Evolutionary conservation across 2,113 vertebrate genomes (phyloP).

Genomic region (Passer montanus): DNA sequence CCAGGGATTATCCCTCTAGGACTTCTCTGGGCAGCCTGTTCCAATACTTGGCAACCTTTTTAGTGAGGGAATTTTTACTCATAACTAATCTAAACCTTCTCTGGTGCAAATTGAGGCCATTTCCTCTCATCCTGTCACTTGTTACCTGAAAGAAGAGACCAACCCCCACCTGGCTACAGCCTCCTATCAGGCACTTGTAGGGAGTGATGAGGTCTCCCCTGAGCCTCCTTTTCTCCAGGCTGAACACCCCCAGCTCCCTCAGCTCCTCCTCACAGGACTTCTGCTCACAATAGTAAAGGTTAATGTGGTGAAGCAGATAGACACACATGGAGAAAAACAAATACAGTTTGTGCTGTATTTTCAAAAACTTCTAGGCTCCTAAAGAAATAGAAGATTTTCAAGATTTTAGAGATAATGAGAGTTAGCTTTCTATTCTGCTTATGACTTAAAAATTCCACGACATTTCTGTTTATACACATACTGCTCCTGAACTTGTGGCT

Average conservation of each 20-base stretch:
- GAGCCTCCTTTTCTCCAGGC: background rate
- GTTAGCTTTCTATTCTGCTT: conserved; percentile 30
- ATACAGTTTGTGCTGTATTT: background rate
- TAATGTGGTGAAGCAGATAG: background rate
- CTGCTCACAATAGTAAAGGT: background rate
- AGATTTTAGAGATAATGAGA: background rate
- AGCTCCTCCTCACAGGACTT: background rate
- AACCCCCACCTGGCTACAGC: background rate
- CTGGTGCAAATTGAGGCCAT: background rate
- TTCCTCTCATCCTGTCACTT: background rate
- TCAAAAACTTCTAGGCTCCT: background rate
- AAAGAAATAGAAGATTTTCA: conserved; percentile 10
- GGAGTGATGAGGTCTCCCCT: background rate
- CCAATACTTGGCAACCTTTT: background rate
- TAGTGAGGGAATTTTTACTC: background rate
- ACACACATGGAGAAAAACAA: background rate
- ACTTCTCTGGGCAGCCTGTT: background rate
- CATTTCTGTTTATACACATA: background rate
- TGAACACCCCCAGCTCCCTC: background rate
- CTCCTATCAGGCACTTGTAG: background rate
- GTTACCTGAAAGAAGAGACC: background rate
- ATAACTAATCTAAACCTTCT: background rate
- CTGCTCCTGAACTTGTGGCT: background rate
- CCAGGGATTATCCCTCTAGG: background rate
- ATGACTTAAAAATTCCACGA: background rate